Conservation (phyloP, 1,140 invertebrate genomes). For the Bombus fervidus region DNA sequence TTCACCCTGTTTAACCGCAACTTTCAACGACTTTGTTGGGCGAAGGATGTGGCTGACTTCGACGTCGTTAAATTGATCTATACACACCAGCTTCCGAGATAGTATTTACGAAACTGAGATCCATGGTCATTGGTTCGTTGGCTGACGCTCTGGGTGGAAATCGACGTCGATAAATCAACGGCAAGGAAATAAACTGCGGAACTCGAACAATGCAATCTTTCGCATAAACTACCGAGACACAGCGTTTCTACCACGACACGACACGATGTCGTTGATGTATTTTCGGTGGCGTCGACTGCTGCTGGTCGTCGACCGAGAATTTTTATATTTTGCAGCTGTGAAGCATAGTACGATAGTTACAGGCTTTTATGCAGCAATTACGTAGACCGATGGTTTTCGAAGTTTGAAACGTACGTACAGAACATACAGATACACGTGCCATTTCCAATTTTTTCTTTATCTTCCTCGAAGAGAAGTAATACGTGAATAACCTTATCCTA, state of each 20-base stretch:
- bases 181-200: conserved; percentile 5
- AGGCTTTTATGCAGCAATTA: background rate
- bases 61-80: conserved; percentile 30
- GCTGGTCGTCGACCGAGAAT: background rate
- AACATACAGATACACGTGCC: no score
- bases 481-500: background rate
- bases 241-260: background rate
- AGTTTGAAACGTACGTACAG: background rate
- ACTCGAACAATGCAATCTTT: background rate
- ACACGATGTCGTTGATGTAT: background rate
- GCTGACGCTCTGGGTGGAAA: background rate
- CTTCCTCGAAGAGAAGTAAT: background rate
- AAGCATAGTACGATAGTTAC: background rate
- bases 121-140: background rate
- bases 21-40: background rate
- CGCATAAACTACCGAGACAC: background rate
- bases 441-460: background rate
- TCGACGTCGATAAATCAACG: conserved; percentile 5
- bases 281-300: background rate
- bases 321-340: background rate
- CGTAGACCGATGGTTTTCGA: background rate
- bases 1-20: background rate
- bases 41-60: background rate
- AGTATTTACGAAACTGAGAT: background rate
- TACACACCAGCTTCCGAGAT: background rate